Evolutionary conservation across 2,888 invertebrate genomes (phyloP).

Genomic region (Callosobruchus maculatus): DNA sequence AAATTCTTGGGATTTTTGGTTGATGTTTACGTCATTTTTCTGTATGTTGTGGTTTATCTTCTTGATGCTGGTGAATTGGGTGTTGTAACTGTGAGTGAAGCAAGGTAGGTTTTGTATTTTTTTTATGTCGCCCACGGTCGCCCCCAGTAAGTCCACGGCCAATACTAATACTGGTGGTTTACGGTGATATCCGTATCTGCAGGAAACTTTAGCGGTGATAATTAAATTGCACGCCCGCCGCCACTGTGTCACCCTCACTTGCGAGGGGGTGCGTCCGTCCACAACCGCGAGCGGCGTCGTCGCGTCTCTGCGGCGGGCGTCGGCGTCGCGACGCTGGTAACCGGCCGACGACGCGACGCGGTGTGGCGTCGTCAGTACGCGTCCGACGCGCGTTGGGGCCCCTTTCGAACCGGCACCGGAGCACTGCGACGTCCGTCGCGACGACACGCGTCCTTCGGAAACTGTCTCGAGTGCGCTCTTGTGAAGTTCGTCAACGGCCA

Average conservation of each 20-base stretch:
- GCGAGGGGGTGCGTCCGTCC: neutral
- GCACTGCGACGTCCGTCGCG: neutral
- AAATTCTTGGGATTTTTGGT: too few relatives aligned
- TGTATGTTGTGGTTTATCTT: too few relatives aligned
- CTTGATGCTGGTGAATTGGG: too few relatives aligned
- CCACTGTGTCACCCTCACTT: neutral
- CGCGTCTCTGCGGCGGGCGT: neutral
- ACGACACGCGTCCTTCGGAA: neutral
- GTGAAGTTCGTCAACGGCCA: neutral
- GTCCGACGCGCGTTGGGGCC: neutral
- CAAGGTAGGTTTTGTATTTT: too few relatives aligned
- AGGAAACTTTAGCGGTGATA: too few relatives aligned
- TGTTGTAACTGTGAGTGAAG: too few relatives aligned
- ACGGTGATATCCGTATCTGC: too few relatives aligned
- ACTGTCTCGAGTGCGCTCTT: neutral
- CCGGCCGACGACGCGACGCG: too few relatives aligned
- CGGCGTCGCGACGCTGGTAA: neutral
- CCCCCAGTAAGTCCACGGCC: too few relatives aligned
- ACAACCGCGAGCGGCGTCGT: neutral
- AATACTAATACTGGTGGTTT: too few relatives aligned
- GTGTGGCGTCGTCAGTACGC: neutral
- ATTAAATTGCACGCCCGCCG: neutral
- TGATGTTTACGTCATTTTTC: too few relatives aligned
- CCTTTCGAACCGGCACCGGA: neutral
- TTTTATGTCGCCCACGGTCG: too few relatives aligned